A percentile compares a stretch with the other conserved stretches of the same genome.
Conservation (phyloP, 2,797 vertebrate genomes). For the Halcyon chelicuti region DNA sequence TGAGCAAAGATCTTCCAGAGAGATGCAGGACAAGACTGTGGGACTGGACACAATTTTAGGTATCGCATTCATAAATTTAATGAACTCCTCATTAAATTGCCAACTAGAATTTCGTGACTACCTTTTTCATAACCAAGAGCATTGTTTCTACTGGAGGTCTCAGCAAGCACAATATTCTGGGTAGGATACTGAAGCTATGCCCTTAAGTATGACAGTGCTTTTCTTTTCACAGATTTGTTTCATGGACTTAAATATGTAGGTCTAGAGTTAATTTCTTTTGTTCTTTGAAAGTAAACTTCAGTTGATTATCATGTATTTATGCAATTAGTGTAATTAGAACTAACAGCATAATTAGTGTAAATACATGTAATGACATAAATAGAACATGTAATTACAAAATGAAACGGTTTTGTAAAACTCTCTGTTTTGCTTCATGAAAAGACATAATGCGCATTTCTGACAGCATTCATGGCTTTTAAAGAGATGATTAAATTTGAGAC, state of each 20-base stretch:
- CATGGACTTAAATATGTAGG: background rate
- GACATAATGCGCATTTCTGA: background rate
- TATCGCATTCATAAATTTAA: background rate
- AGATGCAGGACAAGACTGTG: background rate
- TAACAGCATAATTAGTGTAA: slow-evolving; percentile 75
- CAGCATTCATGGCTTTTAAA: background rate
- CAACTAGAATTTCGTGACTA: background rate
- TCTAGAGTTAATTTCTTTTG: slow-evolving; percentile 66
- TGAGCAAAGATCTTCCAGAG: background rate
- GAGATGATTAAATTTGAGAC: slow-evolving; percentile 6
- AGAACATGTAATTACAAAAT: slow-evolving; percentile 67
- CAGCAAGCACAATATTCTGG: background rate
- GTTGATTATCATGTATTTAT: slow-evolving; percentile 72
- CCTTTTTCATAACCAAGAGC: background rate
- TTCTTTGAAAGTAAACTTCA: slow-evolving; percentile 67
- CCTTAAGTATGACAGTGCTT: background rate
- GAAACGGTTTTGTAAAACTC: slow-evolving; percentile 41
- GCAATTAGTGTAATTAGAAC: slow-evolving; percentile 78
- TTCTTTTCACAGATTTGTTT: background rate
- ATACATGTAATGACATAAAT: slow-evolving; percentile 65
- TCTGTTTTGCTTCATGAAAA: slow-evolving; percentile 41
- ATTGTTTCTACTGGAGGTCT: background rate
- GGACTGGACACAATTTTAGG: no score
- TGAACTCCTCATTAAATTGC: background rate
- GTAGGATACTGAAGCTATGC: background rate